Conservation (phyloP, 2,888 invertebrate genomes). For the Lepas anatifera region DNA sequence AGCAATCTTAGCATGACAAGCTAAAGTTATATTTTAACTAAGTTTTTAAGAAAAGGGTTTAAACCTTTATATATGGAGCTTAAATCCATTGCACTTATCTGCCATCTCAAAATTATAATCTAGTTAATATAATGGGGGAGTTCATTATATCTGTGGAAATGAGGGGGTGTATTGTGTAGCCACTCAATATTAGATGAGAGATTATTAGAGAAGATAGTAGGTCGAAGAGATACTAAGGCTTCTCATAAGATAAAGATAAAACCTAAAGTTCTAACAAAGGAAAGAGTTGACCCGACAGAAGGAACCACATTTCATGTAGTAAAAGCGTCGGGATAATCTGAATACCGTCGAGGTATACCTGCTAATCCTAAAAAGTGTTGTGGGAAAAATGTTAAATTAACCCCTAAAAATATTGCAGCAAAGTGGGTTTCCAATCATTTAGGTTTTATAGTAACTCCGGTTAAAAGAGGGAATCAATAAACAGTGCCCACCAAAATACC, state of each 20-base stretch:
- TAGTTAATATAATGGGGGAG: constrained; percentile 19
- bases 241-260: constrained; percentile 51
- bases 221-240: constrained; percentile 43
- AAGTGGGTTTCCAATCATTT: constrained; percentile 55
- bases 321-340: constrained; percentile 55
- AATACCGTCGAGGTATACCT: constrained; percentile 62
- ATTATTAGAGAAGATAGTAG: constrained; percentile 40
- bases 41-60: constrained; percentile 12
- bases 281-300: constrained; percentile 52
- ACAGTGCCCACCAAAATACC: constrained; percentile 60
- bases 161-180: constrained; percentile 24
- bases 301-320: constrained; percentile 53
- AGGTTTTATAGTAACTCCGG: constrained; percentile 46
- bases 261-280: constrained; percentile 44
- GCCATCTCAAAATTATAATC: constrained; percentile 21
- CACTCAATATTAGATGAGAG: constrained; percentile 43
- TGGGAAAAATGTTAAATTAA: constrained; percentile 68
- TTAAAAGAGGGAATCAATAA: constrained; percentile 57
- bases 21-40: too few species aligned
- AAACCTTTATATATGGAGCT: constrained; percentile 16
- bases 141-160: constrained; percentile 27
- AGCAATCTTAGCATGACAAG: too few species aligned
- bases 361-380: constrained; percentile 59
- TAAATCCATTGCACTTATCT: constrained; percentile 26
- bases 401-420: constrained; percentile 56